These are phyloP conservation scores for Cecidostiba fungosa DNA, from an alignment of 2,888 invertebrate species.

Conservation along the genomic window DNA sequence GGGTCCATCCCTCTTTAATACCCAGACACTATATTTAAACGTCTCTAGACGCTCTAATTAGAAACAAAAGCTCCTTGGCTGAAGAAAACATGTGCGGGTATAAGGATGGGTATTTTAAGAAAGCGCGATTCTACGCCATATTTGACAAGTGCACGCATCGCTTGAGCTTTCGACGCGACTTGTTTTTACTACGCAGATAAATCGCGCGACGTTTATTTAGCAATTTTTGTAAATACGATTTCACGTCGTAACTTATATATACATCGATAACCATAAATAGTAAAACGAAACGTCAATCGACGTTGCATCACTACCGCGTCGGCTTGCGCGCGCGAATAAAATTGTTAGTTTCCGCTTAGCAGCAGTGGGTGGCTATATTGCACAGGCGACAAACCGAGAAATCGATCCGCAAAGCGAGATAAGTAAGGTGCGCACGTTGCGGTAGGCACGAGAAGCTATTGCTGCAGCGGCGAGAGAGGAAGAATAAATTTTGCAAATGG, in stretches of 20 bases:
- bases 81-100: conserved; percentile 14
- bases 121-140: too few relatives aligned
- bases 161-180: neutral
- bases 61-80: conserved; percentile 30
- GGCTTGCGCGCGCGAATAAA: conserved; percentile 19
- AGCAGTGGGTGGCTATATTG: conserved; percentile 18
- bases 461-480: neutral
- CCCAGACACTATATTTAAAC: conserved; percentile 49
- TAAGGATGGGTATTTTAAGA: conserved; percentile 7
- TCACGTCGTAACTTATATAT: too few relatives aligned
- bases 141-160: too few relatives aligned
- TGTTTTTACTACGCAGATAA: neutral
- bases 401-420: conserved; percentile 14
- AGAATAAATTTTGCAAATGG: conserved; percentile 15
- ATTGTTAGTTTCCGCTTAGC: conserved; percentile 34
- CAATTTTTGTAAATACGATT: too few relatives aligned
- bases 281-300: neutral
- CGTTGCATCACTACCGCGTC: conserved; percentile 17
- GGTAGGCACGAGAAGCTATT: neutral
- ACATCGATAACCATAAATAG: neutral
- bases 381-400: conserved; percentile 30
- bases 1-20: conserved; percentile 57
- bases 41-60: conserved; percentile 48
- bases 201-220: too few relatives aligned
- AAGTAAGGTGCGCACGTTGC: neutral